phyloP scores from a whole-genome alignment of 2,797 vertebrate species.

The Mormyrops boulengeri region DNA sequence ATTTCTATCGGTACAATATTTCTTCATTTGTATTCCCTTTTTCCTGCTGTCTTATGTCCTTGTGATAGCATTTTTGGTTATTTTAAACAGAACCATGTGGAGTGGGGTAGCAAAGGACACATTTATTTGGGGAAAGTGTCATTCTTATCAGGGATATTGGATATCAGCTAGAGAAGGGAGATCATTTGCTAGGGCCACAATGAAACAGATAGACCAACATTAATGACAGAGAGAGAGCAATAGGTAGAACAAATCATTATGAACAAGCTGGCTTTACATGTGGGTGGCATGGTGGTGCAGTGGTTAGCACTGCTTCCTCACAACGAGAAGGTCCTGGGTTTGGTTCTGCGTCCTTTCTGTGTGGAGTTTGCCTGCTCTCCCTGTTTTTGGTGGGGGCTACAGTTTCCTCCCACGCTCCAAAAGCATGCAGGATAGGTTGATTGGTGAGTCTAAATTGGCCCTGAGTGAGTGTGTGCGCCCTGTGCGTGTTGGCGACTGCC shows the following conservation, averaged over 20 bases:
- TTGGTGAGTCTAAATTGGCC: too few species aligned
- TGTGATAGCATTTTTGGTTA: background rate
- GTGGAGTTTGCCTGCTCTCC: too few species aligned
- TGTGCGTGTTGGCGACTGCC: too few species aligned
- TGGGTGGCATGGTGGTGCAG: too few species aligned
- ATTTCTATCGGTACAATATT: background rate
- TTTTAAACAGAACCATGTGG: background rate
- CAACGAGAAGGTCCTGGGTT: too few species aligned
- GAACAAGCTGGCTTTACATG: background rate
- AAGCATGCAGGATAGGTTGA: too few species aligned
- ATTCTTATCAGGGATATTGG: background rate
- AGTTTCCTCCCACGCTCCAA: too few species aligned
- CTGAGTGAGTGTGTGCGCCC: too few species aligned
- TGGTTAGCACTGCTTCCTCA: too few species aligned
- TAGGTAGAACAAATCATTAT: background rate
- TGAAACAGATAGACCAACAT: background rate
- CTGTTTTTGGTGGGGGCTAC: too few species aligned
- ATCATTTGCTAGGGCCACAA: background rate
- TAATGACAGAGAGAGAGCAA: background rate
- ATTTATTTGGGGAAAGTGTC: background rate
- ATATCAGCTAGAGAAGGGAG: background rate
- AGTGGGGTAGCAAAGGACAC: background rate
- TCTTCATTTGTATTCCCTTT: background rate
- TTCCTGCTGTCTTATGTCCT: background rate
- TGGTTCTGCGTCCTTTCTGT: too few species aligned